Base-by-base conservation (phyloP, 2,888 invertebrate species). In the Acanthococcus lagerstroemiae region DNA sequence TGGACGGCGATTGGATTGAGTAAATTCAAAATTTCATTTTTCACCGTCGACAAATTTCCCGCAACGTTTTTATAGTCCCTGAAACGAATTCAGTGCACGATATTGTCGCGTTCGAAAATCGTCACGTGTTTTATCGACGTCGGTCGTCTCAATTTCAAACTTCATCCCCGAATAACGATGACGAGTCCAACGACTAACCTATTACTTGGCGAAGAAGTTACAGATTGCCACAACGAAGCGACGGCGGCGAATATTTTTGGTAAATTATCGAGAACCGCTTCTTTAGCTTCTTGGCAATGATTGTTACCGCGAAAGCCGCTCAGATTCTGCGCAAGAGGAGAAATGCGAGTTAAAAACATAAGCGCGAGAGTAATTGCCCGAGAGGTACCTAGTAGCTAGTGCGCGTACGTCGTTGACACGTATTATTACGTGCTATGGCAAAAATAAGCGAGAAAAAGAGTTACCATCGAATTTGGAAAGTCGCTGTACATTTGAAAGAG, bases 1-100 rank as follows among this genome's bases (percentile, higher is more conserved):
- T 89, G 87, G 65, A 88, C 82, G 6, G 90, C 87, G 57, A 93
- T 84, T 0, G 92, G 92, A 72, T 89, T 89, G 4, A 93, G 76
- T 70, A 92, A 85, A 74, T 90, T 89, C 71, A 92, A 77, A 55
- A 93, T 79, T 71, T 88, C 86, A 71, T 88, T 86, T 69, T 87
- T 84, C 12, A 90, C 85, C 69, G 86, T 80, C 75, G 87, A 81
- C 4, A 82, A 79, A 73, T 80, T 82, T 26, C 83, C 83, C 65
- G 81, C 80, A 5, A 83, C 78, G 69, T 78, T 78, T 15, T 69
- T 66, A 24, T 66, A 27, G n/a, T 55, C 65, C 37, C 65, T 56
- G 26, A 56, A 15, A 1, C 17, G 30, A 17, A 56, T 4, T 17
- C n/a, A 12, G 3, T 55, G 1, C 1, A 55, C 21, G 21, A 22